Evolutionary conservation across 2,888 invertebrate species (phyloP), one percentile per base, ranked within the genome.

Genomic region (Steromphala cineraria): DNA sequence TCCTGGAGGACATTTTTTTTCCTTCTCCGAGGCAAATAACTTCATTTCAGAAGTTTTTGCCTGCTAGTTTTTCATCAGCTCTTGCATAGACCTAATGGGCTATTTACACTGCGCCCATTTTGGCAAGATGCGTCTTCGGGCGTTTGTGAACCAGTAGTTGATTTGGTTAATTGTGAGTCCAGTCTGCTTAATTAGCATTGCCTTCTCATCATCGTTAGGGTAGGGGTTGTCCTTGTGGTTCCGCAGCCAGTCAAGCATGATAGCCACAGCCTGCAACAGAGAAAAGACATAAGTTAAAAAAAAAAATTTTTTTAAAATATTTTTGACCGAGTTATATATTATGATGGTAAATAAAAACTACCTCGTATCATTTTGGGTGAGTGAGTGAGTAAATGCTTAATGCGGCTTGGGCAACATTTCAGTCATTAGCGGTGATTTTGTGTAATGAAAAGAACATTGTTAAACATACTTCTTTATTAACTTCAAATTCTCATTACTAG

Each of bases 121-220:
- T 77, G 93, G 93, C 82, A 93, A 87, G 81, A 93, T 92, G 79
- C 93, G 87, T 31, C 93, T 86, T n/a, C 93, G 86, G 13, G 93
- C 93, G 81, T 93, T 93, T 31, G 93, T 93, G 84, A 93, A 93
- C 93, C 93, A 93, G 84, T 93, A 93, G 88, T 93, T 93, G 79
- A 93, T 93, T 84, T 93, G 93, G 83, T 92, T 93, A 78, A 93
- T 93, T 4, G 92, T 91, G 4, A 93, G 88, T 79, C 92, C 92
- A 19, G 93, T 93, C 84, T 92, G 91, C 85, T 91, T 90, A 74
- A 93, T 92, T 46, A 93, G 84, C 91, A 92, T 91, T 46, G 92
- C 92, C 82, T 93, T 93, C 88, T 93, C 93, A 75, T 93, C 93
- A 79, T 93, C 93, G 81, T 93, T 93, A 15, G 93, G 93, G 83